phyloP scores from a whole-genome alignment of 2,888 invertebrate species.

The Agrilus cyanescens region DNA sequence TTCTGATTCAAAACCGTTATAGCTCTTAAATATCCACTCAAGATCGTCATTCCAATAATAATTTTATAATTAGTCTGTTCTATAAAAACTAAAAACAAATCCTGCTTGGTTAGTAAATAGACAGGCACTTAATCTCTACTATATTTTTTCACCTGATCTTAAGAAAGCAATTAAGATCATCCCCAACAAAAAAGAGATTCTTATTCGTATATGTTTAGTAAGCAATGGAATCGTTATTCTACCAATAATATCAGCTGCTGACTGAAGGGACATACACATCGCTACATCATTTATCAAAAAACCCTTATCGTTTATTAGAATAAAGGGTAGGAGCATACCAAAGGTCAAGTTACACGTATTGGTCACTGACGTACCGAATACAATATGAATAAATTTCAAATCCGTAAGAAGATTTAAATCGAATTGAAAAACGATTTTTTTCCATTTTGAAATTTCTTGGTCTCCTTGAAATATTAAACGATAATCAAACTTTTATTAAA shows the following conservation, averaged over 20 bases:
- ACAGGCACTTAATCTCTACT: too few relatives aligned
- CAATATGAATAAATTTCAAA: conserved; percentile 51
- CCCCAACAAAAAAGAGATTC: conserved; percentile 51
- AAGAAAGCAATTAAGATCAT: conserved; percentile 44
- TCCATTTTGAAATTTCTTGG: conserved; percentile 9
- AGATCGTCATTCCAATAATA: conserved; percentile 43
- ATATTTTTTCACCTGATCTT: conserved; percentile 39
- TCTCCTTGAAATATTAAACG: neutral
- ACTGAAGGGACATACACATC: conserved; percentile 57
- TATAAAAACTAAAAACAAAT: conserved; percentile 41
- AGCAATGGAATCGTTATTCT: conserved; percentile 51
- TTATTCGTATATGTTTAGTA: conserved; percentile 47
- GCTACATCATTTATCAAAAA: conserved; percentile 45
- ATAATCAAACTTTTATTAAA: neutral
- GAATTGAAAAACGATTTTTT: conserved; percentile 38
- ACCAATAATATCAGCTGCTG: conserved; percentile 54
- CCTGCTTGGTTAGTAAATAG: too few relatives aligned
- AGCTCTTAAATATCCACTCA: conserved; percentile 61
- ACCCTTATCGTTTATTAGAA: conserved; percentile 40
- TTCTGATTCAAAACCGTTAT: conserved; percentile 63
- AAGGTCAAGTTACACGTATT: conserved; percentile 60
- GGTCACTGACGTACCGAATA: conserved; percentile 52
- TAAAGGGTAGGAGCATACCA: conserved; percentile 57
- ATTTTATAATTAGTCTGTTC: conserved; percentile 43
- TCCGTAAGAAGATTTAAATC: conserved; percentile 52